Base-by-base conservation (phyloP, 2,888 invertebrate species). In the Syritta pipiens region DNA sequence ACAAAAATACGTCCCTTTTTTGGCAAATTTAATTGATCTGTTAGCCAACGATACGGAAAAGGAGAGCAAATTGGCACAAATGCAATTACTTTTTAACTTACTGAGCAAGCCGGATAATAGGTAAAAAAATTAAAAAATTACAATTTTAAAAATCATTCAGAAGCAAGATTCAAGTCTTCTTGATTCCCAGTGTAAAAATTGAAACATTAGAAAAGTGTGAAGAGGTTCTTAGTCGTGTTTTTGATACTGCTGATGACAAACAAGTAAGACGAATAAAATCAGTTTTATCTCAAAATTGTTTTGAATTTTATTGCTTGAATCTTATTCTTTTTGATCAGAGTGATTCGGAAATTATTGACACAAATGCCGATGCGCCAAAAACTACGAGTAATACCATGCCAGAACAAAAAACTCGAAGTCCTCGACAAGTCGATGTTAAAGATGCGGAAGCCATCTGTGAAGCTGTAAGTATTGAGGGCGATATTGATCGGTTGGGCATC, bases 1-100 rank as follows among this genome's bases (percentile, higher is more conserved):
- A 68, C 83, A 83, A 69, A 83, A 83, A 65, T 83, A 82, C 62
- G 60, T 83, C 7, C 83, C 84, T 40, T 82, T 68, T 48, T 63
- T 84, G 57, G 62, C 65, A 20, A 75, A 82, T 49, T 48, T 83
- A 0, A 81, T 83, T 9, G 76, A 75, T 32, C 65, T 71, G 12
- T 48, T 82, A 17, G 35, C 74, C 9, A 68, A 74, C 24, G 74
- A 68, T 30, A 68, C 10, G 12, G 79, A 68, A 26, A 79, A 79
- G 42, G 55, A 62, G 55, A 62, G 65, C 60, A 79, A 74, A 24
- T 46, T 74, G 67, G 67, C 57, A 42, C 79, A 79, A 37, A 79
- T 74, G 74, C 74, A 79, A 51, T 62, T 79, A 57, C 57, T 79
- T 1, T 79, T 62, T 22, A 51, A 79, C 35, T 74, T 79, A 24